Base-by-base conservation (phyloP, 2,888 invertebrate genomes). In the Apamea epomidion region DNA sequence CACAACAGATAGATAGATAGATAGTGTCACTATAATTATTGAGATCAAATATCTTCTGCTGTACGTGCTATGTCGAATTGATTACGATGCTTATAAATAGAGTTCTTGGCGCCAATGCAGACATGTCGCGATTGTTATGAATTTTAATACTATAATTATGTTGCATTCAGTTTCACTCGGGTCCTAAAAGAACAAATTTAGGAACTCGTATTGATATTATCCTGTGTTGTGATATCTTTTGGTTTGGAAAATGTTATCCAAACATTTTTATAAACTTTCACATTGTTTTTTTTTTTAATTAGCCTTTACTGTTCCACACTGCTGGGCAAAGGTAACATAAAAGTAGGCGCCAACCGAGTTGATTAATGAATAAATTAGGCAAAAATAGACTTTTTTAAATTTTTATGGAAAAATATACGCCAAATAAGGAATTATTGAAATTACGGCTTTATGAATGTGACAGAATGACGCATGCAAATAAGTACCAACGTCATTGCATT, bases 1-100 rank as follows among this genome's bases (percentile, higher is more conserved):
- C 74, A n/a, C 74, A 84, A 58, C 25, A 32, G 60, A 45, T 74
- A 25, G 21, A 69, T 16, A 69, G 58, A 78, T 78, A 83, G 51
- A 2, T 37, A 37, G 14, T 71, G 67, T 58, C 83, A 51, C 37
- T 68, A 42, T 60, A 32, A 58, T 74, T 74, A 74, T 74, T 29
- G 48, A 67, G 60, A 74, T 83, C 60, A 80, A 64, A 72, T 84
- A 21, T 74, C 71, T 21, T 58, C 5, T 48, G 71, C 18, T 62
- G 67, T 54, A 29, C 45, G 62, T 58, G 25, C 3, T 58, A 84
- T 75, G 58, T 58, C 32, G 7, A 29, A 48, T 54, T 62, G 18
- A 67, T 84, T 67, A 68, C 71, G 67, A 54, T 62, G 65, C 21
- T 37, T 48, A 64, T 42, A 68, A n/a, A 70, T 76, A 76, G 18